Evolutionary conservation across 2,888 invertebrate genomes (phyloP).

Genomic region (Dolichopus griseipennis): DNA sequence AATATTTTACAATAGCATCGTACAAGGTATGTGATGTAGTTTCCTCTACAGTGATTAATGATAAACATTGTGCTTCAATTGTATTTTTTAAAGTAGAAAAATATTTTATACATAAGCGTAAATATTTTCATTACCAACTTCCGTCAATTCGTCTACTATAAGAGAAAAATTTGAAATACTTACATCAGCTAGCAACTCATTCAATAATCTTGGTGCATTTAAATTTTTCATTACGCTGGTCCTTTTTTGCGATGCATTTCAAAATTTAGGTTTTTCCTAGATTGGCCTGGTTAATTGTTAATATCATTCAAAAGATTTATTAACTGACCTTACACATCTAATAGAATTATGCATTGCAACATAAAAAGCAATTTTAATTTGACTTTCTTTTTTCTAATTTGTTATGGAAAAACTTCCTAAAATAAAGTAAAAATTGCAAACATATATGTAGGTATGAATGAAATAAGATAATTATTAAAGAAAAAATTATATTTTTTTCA

Average conservation of each 20-base stretch:
- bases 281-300: no score
- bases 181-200: neutral
- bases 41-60: neutral
- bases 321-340: neutral
- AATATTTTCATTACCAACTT: neutral
- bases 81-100: neutral
- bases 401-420: no score
- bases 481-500: no score
- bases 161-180: neutral
- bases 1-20: neutral
- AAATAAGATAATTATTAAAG: no score
- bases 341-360: neutral
- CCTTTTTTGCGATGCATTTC: neutral
- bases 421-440: no score
- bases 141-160: neutral
- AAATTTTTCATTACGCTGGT: neutral
- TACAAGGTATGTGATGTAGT: no score
- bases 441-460: no score
- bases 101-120: neutral
- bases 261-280: no score
- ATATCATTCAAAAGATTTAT: neutral
- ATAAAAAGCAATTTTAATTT: neutral
- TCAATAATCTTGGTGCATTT: neutral
- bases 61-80: no score
- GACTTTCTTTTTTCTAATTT: neutral